These are phyloP conservation scores for Aethes cnicana DNA, from an alignment of 2,888 invertebrate genomes.

Conservation along the genomic window DNA sequence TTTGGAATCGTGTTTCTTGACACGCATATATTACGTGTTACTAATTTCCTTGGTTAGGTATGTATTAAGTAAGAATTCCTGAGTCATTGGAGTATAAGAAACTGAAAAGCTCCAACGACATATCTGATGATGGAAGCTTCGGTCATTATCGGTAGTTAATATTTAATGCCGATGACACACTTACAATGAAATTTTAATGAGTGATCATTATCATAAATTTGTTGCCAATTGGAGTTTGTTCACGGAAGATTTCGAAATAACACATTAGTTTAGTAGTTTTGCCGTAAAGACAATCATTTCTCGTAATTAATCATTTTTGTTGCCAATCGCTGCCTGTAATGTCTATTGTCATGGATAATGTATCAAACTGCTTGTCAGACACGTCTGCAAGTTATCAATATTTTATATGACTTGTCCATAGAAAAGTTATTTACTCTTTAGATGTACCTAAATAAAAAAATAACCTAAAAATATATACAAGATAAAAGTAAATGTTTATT, in stretches of 20 bases:
- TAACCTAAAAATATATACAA: too few species aligned
- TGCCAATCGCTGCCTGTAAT: background rate
- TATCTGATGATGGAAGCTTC: too few species aligned
- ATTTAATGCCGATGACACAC: constrained; percentile 50
- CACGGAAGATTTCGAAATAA: constrained; percentile 59
- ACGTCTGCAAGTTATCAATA: too few species aligned
- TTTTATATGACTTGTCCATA: too few species aligned
- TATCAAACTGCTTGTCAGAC: too few species aligned
- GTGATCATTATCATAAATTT: constrained; percentile 70
- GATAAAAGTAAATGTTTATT: too few species aligned
- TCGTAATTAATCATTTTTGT: constrained; percentile 11
- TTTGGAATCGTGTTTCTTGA: constrained; percentile 13
- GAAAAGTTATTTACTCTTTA: too few species aligned
- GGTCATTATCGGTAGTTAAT: constrained; percentile 10
- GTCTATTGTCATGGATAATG: too few species aligned
- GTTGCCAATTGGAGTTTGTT: constrained; percentile 64
- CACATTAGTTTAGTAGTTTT: constrained; percentile 38
- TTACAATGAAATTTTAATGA: constrained; percentile 66
- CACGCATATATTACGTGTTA: constrained; percentile 11
- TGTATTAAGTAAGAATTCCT: background rate
- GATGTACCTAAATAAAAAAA: too few species aligned
- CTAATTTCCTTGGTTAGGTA: background rate
- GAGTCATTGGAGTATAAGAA: background rate
- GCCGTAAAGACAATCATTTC: constrained; percentile 5
- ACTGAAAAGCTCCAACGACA: background rate